phyloP scores from a whole-genome alignment of 2,888 invertebrate genomes.

The Branchellion lobata region DNA sequence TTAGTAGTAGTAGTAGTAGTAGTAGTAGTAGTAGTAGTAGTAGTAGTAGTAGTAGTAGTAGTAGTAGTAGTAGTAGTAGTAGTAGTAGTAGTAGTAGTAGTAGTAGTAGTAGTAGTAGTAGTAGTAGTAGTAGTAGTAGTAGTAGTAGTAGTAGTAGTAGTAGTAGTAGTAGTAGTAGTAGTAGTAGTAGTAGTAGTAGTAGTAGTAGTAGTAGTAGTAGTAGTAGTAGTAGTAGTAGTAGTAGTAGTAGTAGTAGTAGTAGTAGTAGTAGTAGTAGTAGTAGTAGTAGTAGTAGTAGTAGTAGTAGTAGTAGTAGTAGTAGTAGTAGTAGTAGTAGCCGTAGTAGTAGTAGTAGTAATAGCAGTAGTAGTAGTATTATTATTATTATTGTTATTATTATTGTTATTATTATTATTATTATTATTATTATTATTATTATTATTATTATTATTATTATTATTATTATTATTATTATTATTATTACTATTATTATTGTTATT shows the following conservation, averaged over 20 bases:
- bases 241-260: constrained; percentile 50
- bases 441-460: too few species aligned
- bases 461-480: too few species aligned
- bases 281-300: constrained; percentile 49
- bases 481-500: too few species aligned
- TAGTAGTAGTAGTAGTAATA: too few species aligned
- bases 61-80: constrained; percentile 49
- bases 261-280: constrained; percentile 50
- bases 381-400: constrained; percentile 42
- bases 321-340: too few species aligned
- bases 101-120: constrained; percentile 50
- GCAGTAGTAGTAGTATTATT: too few species aligned
- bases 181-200: constrained; percentile 49
- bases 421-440: constrained; percentile 4
- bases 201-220: constrained; percentile 50
- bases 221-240: constrained; percentile 50
- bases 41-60: constrained; percentile 46
- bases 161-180: constrained; percentile 47
- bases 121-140: constrained; percentile 50
- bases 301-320: constrained; percentile 49
- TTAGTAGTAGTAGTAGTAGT: too few species aligned
- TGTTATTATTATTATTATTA: constrained; percentile 45
- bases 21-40: constrained; percentile 36
- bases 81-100: constrained; percentile 51
- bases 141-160: constrained; percentile 48